phyloP scores from a whole-genome alignment of 1,140 invertebrate genomes.

The Cherax quadricarinatus region DNA sequence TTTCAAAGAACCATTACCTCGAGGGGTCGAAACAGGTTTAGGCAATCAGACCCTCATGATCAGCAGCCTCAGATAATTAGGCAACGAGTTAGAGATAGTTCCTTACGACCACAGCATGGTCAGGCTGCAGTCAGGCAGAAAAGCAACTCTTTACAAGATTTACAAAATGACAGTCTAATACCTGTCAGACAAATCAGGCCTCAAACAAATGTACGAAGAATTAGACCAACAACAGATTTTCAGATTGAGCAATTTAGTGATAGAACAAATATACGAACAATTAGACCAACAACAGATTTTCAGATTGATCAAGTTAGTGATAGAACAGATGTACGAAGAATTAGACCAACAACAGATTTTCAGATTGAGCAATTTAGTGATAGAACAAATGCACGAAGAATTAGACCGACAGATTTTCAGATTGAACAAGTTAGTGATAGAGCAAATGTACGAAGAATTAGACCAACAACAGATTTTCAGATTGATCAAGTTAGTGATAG shows the following conservation, averaged over 20 bases:
- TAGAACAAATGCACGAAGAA: background rate
- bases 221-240: background rate
- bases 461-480: too few species aligned
- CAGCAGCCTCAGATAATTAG: background rate
- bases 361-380: background rate
- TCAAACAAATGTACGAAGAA: background rate
- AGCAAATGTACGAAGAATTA: too few species aligned
- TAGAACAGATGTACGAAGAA: background rate
- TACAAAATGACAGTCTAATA: background rate
- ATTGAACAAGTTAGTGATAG: background rate
- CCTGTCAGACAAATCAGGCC: conserved; percentile 12
- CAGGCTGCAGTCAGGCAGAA: background rate
- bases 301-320: background rate
- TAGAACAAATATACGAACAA: background rate
- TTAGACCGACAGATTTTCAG: background rate
- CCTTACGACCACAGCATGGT: background rate
- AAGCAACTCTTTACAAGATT: background rate
- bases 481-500: background rate
- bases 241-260: background rate
- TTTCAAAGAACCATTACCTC: conserved; percentile 36
- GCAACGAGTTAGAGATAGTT: background rate
- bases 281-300: background rate
- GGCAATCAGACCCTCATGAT: conserved; percentile 16
- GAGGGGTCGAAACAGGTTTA: conserved; percentile 45
- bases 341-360: background rate